Conservation (phyloP, 2,888 invertebrate genomes). For the Lepidocyrtoides sp. region DNA sequence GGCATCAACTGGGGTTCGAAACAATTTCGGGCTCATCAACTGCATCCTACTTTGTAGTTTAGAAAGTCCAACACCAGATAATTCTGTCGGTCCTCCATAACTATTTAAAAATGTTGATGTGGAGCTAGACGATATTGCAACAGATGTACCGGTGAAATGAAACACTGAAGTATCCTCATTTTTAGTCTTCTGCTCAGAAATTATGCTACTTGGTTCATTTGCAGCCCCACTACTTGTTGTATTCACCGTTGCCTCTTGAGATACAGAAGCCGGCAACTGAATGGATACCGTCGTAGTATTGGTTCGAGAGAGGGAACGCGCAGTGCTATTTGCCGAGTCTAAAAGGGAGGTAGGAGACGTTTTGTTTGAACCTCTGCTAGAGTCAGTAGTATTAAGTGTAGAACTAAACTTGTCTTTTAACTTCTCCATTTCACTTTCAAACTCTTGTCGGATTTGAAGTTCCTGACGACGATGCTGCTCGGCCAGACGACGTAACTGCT, state of each 20-base stretch:
- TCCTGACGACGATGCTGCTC: constrained; percentile 90
- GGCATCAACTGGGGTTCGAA: constrained; percentile 78
- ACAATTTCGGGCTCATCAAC: constrained; percentile 77
- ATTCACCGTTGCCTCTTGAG: constrained; percentile 23
- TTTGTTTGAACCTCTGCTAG: constrained; percentile 50
- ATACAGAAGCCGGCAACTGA: too few species aligned
- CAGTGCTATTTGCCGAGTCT: constrained; percentile 39
- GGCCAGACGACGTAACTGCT: constrained; percentile 89
- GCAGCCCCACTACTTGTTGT: neutral
- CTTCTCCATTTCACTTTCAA: constrained; percentile 90
- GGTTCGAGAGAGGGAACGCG: neutral
- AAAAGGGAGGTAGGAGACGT: constrained; percentile 53
- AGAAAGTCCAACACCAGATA: constrained; percentile 79
- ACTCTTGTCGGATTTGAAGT: constrained; percentile 89
- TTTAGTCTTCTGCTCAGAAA: neutral
- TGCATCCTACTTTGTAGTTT: constrained; percentile 82
- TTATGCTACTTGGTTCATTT: neutral
- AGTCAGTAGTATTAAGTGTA: constrained; percentile 23
- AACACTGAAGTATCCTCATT: constrained; percentile 11
- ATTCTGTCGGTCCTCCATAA: neutral
- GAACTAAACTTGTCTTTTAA: constrained; percentile 86
- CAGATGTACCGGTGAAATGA: constrained; percentile 21
- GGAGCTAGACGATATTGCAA: neutral
- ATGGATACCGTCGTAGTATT: too few species aligned
- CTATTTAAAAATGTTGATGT: neutral